These are phyloP conservation scores for Myocastor coypus DNA, from an alignment of 2,113 vertebrate genomes.

Conservation along the genomic window DNA sequence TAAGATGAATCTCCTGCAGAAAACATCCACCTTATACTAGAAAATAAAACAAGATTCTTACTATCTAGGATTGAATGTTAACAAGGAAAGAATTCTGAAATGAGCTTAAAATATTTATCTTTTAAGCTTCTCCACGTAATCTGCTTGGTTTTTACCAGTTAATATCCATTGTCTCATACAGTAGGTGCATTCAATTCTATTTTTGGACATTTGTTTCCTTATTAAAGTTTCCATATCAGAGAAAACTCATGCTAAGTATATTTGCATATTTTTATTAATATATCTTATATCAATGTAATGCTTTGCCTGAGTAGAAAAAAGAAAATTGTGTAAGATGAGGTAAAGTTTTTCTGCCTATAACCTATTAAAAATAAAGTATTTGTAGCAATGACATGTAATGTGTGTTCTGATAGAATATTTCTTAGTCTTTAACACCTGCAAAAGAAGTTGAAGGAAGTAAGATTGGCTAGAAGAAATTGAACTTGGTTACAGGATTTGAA, in stretches of 20 bases:
- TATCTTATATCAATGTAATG: neutral
- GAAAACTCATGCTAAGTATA: neutral
- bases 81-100: neutral
- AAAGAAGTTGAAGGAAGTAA: neutral
- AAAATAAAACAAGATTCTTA: neutral
- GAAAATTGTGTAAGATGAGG: neutral
- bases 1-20: neutral
- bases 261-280: neutral
- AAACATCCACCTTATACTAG: neutral
- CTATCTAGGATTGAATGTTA: neutral
- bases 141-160: neutral
- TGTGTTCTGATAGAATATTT: neutral
- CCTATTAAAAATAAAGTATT: neutral
- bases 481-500: neutral
- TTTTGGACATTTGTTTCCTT: neutral
- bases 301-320: rapidly evolving
- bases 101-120: no score
- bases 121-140: neutral
- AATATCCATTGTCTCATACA: neutral
- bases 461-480: neutral
- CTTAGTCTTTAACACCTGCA: neutral
- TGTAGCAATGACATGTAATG: neutral
- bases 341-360: neutral
- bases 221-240: neutral
- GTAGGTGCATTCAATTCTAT: neutral